phyloP scores from a whole-genome alignment of 2,797 vertebrate species.

The Sebastes oblongus region DNA sequence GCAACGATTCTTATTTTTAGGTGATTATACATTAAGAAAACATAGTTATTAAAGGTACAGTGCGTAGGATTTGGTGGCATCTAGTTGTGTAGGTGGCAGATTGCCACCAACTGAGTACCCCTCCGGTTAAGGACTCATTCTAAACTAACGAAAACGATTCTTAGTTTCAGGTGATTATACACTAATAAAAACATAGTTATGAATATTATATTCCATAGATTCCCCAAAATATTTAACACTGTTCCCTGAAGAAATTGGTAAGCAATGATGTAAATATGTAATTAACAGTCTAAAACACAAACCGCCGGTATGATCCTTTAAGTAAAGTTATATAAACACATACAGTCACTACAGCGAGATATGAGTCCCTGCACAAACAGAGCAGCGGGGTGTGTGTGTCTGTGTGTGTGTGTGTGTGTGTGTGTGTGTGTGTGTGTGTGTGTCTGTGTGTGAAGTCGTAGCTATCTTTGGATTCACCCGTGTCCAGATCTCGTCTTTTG shows the following conservation, averaged over 20 bases:
- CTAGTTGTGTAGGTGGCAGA: too few relatives aligned
- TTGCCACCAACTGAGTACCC: too few relatives aligned
- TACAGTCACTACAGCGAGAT: background rate
- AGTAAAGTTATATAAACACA: background rate
- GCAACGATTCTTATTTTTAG: too few relatives aligned
- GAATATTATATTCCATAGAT: too few relatives aligned
- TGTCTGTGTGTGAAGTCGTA: slow-evolving; percentile 14
- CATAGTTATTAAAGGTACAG: too few relatives aligned
- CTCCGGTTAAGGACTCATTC: accelerated
- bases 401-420: slow-evolving; percentile 8
- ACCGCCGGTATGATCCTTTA: background rate
- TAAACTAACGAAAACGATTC: too few relatives aligned
- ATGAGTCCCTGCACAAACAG: background rate
- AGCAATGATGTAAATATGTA: background rate
- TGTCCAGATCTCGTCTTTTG: slow-evolving; percentile 52
- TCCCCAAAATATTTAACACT: too few relatives aligned
- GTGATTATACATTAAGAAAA: too few relatives aligned
- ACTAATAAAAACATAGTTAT: too few relatives aligned
- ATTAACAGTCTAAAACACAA: background rate
- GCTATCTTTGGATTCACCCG: slow-evolving; percentile 62
- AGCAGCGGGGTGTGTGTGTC: slow-evolving; percentile 20
- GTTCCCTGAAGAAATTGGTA: background rate
- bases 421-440: too few relatives aligned
- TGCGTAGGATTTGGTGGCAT: too few relatives aligned
- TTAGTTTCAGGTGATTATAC: too few relatives aligned